phyloP scores from a whole-genome alignment of 2,888 invertebrate species.

The Bugulina stolonifera region DNA sequence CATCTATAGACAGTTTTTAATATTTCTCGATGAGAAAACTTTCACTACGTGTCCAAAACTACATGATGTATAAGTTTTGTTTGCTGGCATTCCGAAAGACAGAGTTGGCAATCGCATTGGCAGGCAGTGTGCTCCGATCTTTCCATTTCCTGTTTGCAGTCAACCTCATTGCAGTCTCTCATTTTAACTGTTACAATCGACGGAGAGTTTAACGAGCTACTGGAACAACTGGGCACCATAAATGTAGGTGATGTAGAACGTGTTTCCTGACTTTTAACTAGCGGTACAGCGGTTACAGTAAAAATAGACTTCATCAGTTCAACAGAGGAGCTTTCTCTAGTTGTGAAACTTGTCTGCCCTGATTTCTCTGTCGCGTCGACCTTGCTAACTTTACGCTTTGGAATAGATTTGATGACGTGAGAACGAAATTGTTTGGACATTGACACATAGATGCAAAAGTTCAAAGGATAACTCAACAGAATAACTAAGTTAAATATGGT shows the following conservation, averaged over 20 bases:
- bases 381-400: neutral
- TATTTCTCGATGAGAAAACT: too few species aligned
- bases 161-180: neutral
- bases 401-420: neutral
- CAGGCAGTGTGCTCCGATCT: neutral
- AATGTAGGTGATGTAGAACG: neutral
- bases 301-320: conserved; percentile 13
- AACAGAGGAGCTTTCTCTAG: neutral
- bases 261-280: neutral
- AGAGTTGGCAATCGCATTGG: neutral
- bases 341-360: neutral
- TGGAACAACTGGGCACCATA: neutral
- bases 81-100: neutral
- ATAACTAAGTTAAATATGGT: conserved; percentile 81
- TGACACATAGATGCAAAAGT: conserved; percentile 91
- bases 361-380: neutral
- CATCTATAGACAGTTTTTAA: too few species aligned
- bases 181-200: neutral
- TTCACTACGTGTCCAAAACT: too few species aligned
- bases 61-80: too few species aligned
- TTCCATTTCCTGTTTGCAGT: neutral
- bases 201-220: neutral
- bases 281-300: neutral
- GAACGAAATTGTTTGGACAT: conserved; percentile 84
- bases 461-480: conserved; percentile 82